Percentiles rank a stretch among this genome's conserved stretches.
Conservation (phyloP, 2,888 invertebrate species). For the Zonitis immaculata region DNA sequence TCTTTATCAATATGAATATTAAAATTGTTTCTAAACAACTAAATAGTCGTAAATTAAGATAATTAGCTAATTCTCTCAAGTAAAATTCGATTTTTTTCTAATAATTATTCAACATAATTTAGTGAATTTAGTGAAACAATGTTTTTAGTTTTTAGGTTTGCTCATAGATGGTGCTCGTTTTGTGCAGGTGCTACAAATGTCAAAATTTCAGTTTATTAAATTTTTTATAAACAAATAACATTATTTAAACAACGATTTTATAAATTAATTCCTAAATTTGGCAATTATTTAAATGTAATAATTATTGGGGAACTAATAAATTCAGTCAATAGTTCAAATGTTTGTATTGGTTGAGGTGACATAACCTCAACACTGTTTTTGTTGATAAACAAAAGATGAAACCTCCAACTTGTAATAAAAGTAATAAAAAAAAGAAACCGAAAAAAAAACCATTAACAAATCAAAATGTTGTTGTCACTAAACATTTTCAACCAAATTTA, state of each 20-base stretch:
- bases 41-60: no score
- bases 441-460: neutral
- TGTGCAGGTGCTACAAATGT: conserved; percentile 1
- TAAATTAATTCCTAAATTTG: neutral
- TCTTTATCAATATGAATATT: neutral
- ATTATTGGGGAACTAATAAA: neutral
- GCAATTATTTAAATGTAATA: neutral
- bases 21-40: no score
- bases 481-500: conserved; percentile 7
- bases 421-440: neutral
- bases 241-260: neutral
- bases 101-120: no score
- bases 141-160: neutral
- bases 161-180: conserved; percentile 4
- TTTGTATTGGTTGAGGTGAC: neutral
- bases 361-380: conserved; percentile 15
- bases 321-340: neutral
- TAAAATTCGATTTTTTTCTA: no score
- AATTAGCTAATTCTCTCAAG: no score
- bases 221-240: neutral
- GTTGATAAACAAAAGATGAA: conserved; percentile 12
- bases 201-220: conserved; percentile 9
- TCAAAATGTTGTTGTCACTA: conserved; percentile 1
- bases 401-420: neutral
- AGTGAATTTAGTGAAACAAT: no score